Percentiles rank a stretch among this genome's conserved stretches.
Conservation (phyloP, 2,888 invertebrate species). For the Lagria hirta region DNA sequence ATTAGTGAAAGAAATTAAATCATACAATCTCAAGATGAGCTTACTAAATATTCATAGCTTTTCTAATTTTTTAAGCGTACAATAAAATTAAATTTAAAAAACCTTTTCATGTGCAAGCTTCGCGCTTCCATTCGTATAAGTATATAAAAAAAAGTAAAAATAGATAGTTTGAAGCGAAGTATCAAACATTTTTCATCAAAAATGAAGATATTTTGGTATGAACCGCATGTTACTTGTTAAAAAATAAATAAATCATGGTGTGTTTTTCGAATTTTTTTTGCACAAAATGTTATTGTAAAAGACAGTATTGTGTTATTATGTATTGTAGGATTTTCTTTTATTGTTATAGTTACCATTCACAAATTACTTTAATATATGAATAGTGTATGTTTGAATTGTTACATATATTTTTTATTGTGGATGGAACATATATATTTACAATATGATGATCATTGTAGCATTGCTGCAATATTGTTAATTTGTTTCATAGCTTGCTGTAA, state of each 20-base stretch:
- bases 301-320: conserved; percentile 41
- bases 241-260: no score
- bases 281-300: conserved; percentile 27
- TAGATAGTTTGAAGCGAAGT: conserved; percentile 20
- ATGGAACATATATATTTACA: conserved; percentile 21
- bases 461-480: conserved; percentile 21
- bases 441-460: conserved; percentile 11
- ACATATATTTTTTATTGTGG: conserved; percentile 23
- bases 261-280: conserved; percentile 9
- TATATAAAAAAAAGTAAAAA: conserved; percentile 8
- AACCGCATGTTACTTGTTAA: conserved; percentile 8
- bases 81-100: conserved; percentile 24
- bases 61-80: conserved; percentile 45
- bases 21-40: conserved; percentile 43
- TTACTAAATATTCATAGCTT: conserved; percentile 43
- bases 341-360: conserved; percentile 29
- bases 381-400: conserved; percentile 5
- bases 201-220: conserved; percentile 17
- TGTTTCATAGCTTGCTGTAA: conserved; percentile 45
- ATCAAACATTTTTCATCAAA: conserved; percentile 10
- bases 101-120: conserved; percentile 37
- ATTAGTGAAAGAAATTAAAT: conserved; percentile 10
- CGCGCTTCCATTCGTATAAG: conserved; percentile 37
- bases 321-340: conserved; percentile 28
- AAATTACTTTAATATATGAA: conserved; percentile 7